A percentile compares a stretch with the other conserved stretches of the same genome.
These are phyloP conservation scores for Oryzias javanicus DNA, from an alignment of 2,113 vertebrate genomes.

Conservation along the genomic window DNA sequence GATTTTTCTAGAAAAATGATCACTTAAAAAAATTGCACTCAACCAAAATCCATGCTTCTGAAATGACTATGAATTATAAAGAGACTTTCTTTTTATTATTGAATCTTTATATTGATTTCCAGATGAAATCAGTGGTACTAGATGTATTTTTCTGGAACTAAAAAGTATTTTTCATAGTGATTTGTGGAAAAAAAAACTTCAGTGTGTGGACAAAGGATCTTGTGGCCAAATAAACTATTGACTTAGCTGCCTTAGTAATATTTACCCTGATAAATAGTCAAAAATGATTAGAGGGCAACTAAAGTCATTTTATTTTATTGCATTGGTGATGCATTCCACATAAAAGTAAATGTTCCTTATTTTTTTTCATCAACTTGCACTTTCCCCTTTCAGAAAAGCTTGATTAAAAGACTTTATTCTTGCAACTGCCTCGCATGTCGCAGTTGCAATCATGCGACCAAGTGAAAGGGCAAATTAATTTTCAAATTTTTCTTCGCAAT, in stretches of 20 bases:
- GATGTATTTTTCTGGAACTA: conserved; percentile 51
- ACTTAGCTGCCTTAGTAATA: conserved; percentile 8
- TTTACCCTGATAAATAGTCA: conserved; percentile 2
- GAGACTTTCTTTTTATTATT: conserved; percentile 11
- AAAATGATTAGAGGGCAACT: too few species aligned
- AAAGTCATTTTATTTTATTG: background rate
- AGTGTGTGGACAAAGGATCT: conserved; percentile 22
- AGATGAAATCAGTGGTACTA: conserved; percentile 37
- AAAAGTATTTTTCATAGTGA: conserved; percentile 51
- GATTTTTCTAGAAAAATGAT: background rate
- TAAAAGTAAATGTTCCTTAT: conserved; percentile 20
- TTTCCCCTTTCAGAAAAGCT: conserved; percentile 5
- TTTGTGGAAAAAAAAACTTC: conserved; percentile 30
- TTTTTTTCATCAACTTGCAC: conserved; percentile 25
- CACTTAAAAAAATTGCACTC: conserved; percentile 2
- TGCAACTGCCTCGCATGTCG: background rate
- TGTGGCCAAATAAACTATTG: conserved; percentile 53
- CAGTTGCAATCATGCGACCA: background rate
- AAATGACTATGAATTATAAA: background rate
- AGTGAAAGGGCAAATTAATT: background rate
- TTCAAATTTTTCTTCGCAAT: background rate
- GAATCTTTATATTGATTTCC: conserved; percentile 57
- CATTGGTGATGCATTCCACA: conserved; percentile 8
- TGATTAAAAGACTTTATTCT: background rate
- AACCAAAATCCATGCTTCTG: conserved; percentile 10